These are phyloP conservation scores for Miltochrista miniata DNA, from an alignment of 2,888 invertebrate species.

Conservation along the genomic window DNA sequence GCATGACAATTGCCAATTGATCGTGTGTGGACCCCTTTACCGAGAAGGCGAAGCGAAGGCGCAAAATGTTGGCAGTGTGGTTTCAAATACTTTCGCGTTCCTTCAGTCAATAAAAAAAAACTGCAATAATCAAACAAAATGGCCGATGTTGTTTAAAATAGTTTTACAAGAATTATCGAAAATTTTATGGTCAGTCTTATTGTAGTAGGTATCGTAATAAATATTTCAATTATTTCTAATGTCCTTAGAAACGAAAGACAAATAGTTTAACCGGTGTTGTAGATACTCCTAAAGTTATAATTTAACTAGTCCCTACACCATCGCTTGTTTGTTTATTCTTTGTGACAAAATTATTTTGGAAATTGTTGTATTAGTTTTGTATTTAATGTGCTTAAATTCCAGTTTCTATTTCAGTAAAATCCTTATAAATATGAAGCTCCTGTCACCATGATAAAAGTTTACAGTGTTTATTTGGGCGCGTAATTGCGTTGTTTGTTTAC, in stretches of 20 bases:
- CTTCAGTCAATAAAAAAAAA: neutral
- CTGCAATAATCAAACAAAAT: conserved; percentile 66
- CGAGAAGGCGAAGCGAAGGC: too few relatives aligned
- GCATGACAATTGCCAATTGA: too few relatives aligned
- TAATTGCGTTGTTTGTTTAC: conserved; percentile 80
- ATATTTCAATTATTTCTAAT: conserved; percentile 5
- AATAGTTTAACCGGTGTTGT: neutral
- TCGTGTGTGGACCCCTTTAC: too few relatives aligned
- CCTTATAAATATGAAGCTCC: neutral
- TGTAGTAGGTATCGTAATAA: conserved; percentile 46
- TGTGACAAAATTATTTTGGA: conserved; percentile 14
- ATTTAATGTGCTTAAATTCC: neutral
- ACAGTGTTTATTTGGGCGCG: conserved; percentile 53
- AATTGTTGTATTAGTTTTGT: conserved; percentile 5
- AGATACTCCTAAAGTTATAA: too few relatives aligned
- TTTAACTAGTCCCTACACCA: conserved; percentile 4
- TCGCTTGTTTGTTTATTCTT: conserved; percentile 52
- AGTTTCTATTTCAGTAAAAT: too few relatives aligned
- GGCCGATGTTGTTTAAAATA: conserved; percentile 61
- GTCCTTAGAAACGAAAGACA: conserved; percentile 2
- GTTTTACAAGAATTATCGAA: conserved; percentile 48
- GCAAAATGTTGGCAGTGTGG: too few relatives aligned
- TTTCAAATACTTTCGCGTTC: too few relatives aligned
- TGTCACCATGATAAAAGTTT: neutral
- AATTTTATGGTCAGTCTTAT: conserved; percentile 41